phyloP scores from a whole-genome alignment of 1,140 invertebrate species.

The Dolichoris vasculosae region DNA sequence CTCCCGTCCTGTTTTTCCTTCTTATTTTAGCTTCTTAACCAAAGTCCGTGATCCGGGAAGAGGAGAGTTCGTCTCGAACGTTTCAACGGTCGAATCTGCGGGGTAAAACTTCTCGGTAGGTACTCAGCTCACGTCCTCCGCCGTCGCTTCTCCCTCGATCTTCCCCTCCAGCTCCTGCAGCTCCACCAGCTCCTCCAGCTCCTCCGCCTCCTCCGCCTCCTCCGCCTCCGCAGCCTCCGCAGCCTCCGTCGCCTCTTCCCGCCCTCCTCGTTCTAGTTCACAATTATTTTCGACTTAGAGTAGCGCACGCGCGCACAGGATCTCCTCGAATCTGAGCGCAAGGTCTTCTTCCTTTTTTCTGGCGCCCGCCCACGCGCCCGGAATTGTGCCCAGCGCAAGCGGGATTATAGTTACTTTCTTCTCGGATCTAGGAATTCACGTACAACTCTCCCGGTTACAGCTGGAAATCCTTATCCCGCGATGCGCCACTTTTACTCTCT shows the following conservation, averaged over 20 bases:
- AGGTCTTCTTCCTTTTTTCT: conserved; percentile 30
- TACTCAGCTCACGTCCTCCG: conserved; percentile 63
- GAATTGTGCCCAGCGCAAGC: neutral
- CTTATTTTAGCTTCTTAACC: neutral
- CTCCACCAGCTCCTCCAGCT: too few relatives aligned
- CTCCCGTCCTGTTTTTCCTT: neutral
- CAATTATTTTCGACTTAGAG: conserved; percentile 67
- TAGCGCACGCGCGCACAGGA: neutral
- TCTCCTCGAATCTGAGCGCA: conserved; percentile 51
- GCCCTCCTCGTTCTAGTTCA: conserved; percentile 20
- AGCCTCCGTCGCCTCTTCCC: too few relatives aligned
- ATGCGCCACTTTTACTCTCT: neutral
- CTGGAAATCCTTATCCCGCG: neutral
- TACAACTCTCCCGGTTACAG: neutral
- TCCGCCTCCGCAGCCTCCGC: too few relatives aligned
- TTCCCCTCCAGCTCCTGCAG: neutral
- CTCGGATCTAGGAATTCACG: neutral
- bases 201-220: too few relatives aligned
- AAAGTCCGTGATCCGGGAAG: neutral
- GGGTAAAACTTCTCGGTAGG: conserved; percentile 57
- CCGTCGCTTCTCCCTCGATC: conserved; percentile 40
- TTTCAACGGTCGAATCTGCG: neutral
- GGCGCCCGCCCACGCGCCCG: neutral
- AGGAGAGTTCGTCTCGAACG: neutral
- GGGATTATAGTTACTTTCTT: conserved; percentile 48